Evolutionary conservation across 2,888 invertebrate species (phyloP).

Genomic region (Cheiracanthium punctorium): DNA sequence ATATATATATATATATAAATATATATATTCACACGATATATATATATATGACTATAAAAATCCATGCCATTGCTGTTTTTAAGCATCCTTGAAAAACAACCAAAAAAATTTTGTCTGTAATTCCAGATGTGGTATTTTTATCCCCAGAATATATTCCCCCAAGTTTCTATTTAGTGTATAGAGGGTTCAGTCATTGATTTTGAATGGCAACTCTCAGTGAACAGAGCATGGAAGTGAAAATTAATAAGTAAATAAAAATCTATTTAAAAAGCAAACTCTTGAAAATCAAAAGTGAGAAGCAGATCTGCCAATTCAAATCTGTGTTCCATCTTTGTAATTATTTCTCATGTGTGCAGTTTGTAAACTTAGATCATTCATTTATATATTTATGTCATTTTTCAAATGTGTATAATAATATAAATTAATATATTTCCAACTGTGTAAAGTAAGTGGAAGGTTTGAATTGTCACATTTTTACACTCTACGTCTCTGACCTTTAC

Average conservation of each 20-base stretch:
- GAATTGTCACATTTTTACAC: neutral
- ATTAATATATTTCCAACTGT: constrained; percentile 10
- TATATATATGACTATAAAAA: constrained; percentile 64
- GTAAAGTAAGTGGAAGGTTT: neutral
- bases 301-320: constrained; percentile 10
- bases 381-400: constrained; percentile 14
- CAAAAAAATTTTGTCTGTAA: constrained; percentile 47
- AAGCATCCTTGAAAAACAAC: constrained; percentile 44
- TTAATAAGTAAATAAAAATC: no score
- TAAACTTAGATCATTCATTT: constrained; percentile 10
- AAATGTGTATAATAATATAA: constrained; percentile 7
- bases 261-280: neutral
- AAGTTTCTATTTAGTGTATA: constrained; percentile 59
- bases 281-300: constrained; percentile 12
- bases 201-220: constrained; percentile 41
- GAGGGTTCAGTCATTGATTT: constrained; percentile 27
- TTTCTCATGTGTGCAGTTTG: constrained; percentile 7
- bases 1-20: constrained; percentile 47
- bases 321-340: constrained; percentile 10
- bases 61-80: constrained; percentile 70
- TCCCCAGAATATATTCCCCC: constrained; percentile 24
- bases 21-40: constrained; percentile 66
- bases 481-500: neutral
- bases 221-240: neutral
- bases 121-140: constrained; percentile 69